Conservation (phyloP, 2,888 invertebrate species). For the Phyto melanocephala region DNA sequence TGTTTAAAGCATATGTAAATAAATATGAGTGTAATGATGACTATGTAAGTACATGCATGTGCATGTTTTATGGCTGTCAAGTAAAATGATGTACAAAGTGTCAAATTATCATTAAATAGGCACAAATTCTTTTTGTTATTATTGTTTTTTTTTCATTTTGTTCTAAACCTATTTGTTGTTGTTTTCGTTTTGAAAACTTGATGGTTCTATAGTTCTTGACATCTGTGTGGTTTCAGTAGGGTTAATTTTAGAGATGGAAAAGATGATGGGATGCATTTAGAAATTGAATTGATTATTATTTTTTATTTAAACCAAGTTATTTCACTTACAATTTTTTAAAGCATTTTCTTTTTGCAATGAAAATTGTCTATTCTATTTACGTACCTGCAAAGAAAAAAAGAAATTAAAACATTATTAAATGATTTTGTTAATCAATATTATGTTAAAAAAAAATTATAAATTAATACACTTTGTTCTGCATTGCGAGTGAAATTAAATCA, state of each 20-base stretch:
- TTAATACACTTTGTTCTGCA: too few relatives aligned
- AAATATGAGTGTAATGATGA: background rate
- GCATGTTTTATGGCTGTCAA: slow-evolving; percentile 50
- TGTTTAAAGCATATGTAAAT: slow-evolving; percentile 12
- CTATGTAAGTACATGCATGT: background rate
- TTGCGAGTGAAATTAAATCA: too few relatives aligned
- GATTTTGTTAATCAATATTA: too few relatives aligned
- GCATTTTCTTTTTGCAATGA: background rate
- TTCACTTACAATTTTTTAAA: background rate
- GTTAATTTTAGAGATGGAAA: background rate
- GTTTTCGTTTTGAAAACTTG: slow-evolving; percentile 10
- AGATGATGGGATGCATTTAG: background rate
- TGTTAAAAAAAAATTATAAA: too few relatives aligned
- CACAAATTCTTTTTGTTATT: slow-evolving; percentile 37
- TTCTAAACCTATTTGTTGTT: background rate
- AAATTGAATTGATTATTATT: slow-evolving; percentile 18
- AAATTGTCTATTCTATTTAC: background rate
- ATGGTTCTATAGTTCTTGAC: slow-evolving; percentile 19
- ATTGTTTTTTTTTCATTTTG: background rate
- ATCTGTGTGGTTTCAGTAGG: slow-evolving; percentile 46
- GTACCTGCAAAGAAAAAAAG: slow-evolving; percentile 43
- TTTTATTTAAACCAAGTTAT: background rate
- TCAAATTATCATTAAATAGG: slow-evolving; percentile 62
- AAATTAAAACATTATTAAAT: background rate
- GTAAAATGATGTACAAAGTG: slow-evolving; percentile 58